Evolutionary conservation across 92 coral and sea anemone species (phyloP).

Genomic region (Palythoa grandiflora): DNA sequence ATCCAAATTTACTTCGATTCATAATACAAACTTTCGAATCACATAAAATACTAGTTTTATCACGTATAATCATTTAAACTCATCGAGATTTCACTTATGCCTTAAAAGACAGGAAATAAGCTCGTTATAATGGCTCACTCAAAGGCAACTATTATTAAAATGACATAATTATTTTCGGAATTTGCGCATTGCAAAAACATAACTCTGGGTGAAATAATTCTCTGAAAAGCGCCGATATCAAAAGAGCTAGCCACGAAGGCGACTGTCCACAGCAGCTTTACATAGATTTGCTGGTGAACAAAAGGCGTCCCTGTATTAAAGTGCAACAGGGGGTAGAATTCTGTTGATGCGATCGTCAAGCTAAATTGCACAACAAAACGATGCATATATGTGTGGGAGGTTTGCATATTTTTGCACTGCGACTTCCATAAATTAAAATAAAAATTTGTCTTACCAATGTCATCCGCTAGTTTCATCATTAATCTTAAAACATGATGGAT

Average conservation of each 20-base stretch:
- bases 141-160: neutral
- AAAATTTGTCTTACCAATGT: conserved; percentile 79
- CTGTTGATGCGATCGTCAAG: neutral
- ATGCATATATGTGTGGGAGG: conserved; percentile 24
- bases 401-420: neutral
- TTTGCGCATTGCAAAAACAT: conserved; percentile 8
- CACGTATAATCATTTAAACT: neutral
- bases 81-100: neutral
- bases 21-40: neutral
- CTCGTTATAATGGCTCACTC: conserved; percentile 32
- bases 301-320: conserved; percentile 10
- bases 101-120: conserved; percentile 15
- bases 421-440: conserved; percentile 17
- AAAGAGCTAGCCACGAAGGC: neutral
- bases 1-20: neutral
- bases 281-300: conserved; percentile 36
- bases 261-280: neutral
- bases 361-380: conserved; percentile 37
- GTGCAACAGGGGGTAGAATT: conserved; percentile 23
- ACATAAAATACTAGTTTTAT: neutral
- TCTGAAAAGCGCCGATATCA: neutral
- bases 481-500: conserved; percentile 88
- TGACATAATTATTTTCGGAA: neutral
- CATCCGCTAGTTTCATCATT: conserved; percentile 95
- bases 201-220: neutral